Percentiles rank a stretch among this genome's conserved stretches.
Evolutionary conservation across 1,140 invertebrate species (phyloP).

Genomic region (Apolygus lucorum): DNA sequence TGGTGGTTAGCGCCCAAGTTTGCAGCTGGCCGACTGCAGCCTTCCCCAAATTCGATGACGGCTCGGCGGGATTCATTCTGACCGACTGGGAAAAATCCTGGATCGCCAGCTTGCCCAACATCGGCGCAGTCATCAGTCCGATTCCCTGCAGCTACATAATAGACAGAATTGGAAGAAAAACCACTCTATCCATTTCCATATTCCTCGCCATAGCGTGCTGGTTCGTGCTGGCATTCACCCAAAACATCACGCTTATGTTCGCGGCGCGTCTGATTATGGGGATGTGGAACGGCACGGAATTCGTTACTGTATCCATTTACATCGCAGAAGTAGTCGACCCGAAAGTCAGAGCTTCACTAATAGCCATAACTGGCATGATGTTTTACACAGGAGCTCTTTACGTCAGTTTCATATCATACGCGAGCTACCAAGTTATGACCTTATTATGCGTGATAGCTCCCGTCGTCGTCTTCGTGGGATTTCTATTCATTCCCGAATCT

Average conservation of each 20-base stretch:
- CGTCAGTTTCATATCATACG: constrained; percentile 58
- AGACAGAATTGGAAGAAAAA: constrained; percentile 61
- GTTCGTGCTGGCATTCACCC: constrained; percentile 44
- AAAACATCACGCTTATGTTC: constrained; percentile 18
- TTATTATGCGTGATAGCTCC: constrained; percentile 53
- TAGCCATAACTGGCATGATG: constrained; percentile 70
- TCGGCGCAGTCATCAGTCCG: constrained; percentile 33
- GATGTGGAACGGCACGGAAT: constrained; percentile 59
- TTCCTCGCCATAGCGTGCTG: constrained; percentile 40
- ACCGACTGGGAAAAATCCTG: constrained; percentile 21
- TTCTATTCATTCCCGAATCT: constrained; percentile 70
- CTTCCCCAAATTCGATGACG: constrained; percentile 19
- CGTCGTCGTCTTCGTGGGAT: constrained; percentile 52
- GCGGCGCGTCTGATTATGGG: constrained; percentile 42
- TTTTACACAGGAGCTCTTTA: constrained; percentile 64
- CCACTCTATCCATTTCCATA: constrained; percentile 57
- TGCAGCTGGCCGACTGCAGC: constrained; percentile 15
- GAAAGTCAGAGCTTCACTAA: constrained; percentile 36
- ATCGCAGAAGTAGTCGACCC: constrained; percentile 46
- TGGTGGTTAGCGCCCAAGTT: not conserved
- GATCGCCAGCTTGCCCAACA: constrained; percentile 21
- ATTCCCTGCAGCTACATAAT: constrained; percentile 42
- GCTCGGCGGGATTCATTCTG: constrained; percentile 5
- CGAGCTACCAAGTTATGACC: constrained; percentile 55
- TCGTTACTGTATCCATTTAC: constrained; percentile 58